phyloP scores from a whole-genome alignment of 2,888 invertebrate species.

The Xestia xanthographa region DNA sequence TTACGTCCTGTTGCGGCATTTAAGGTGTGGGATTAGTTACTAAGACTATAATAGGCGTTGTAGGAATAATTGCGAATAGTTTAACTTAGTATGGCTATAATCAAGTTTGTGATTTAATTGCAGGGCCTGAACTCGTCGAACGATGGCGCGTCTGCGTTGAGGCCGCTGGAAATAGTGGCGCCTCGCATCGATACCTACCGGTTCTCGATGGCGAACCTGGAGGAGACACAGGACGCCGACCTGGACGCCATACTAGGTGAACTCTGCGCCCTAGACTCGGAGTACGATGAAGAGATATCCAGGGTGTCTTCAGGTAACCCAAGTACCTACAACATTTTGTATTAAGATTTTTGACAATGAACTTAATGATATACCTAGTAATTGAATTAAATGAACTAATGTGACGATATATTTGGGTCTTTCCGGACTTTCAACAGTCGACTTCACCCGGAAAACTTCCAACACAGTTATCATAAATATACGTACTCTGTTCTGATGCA shows the following conservation, averaged over 20 bases:
- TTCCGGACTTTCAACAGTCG: neutral
- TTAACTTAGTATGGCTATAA: conserved; percentile 8
- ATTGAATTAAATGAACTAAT: neutral
- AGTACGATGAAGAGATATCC: conserved; percentile 91
- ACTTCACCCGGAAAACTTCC: too few relatives aligned
- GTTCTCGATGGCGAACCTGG: conserved; percentile 98
- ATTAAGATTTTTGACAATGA: neutral
- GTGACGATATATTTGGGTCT: neutral
- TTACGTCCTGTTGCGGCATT: conserved; percentile 66
- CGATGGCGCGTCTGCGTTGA: conserved; percentile 89
- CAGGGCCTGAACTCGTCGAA: conserved; percentile 92
- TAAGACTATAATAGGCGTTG: conserved; percentile 68
- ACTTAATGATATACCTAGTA: neutral
- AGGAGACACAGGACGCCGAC: conserved; percentile 99
- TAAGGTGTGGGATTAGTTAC: conserved; percentile 74
- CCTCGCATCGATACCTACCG: conserved; percentile 97
- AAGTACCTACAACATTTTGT: neutral
- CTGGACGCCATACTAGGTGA: conserved; percentile 99
- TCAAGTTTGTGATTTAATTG: conserved; percentile 76
- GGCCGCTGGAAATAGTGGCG: conserved; percentile 94
- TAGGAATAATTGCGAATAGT: conserved; percentile 60
- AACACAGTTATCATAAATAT: neutral
- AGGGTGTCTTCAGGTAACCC: conserved; percentile 83
- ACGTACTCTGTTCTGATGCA: neutral
- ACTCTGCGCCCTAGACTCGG: conserved; percentile 96